Conservation (phyloP, 2,797 vertebrate genomes). For the Coranthus polyacanthus region DNA sequence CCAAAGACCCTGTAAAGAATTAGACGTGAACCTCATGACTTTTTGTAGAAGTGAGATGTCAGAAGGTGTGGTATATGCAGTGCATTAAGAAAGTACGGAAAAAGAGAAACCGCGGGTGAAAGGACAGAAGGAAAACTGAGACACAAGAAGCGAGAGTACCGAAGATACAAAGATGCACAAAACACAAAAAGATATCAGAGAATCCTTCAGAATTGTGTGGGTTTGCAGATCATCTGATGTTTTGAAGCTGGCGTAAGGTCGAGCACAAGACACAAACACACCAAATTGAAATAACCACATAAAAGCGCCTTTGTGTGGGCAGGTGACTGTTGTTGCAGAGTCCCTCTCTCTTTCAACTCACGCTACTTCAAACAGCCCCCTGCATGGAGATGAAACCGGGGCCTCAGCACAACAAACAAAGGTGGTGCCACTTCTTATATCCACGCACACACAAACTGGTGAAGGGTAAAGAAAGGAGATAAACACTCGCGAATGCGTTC, state of each 20-base stretch:
- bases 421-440: slow-evolving; percentile 60
- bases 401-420: slow-evolving; percentile 80
- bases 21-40: slow-evolving; percentile 63
- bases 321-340: slow-evolving; percentile 74
- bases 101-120: neutral
- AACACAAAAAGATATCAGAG: slow-evolving; percentile 33
- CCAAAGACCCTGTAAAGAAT: slow-evolving; percentile 45
- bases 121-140: neutral
- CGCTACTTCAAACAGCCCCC: slow-evolving; percentile 81
- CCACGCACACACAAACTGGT: slow-evolving; percentile 29
- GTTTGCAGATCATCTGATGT: slow-evolving; percentile 47
- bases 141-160: neutral
- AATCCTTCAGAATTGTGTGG: slow-evolving; percentile 37
- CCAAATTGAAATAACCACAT: slow-evolving; percentile 73
- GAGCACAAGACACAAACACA: slow-evolving; percentile 46
- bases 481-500: slow-evolving; percentile 3
- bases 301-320: slow-evolving; percentile 77
- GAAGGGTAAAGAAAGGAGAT: neutral
- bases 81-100: neutral
- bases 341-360: slow-evolving; percentile 78
- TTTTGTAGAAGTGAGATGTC: slow-evolving; percentile 26
- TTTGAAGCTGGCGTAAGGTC: slow-evolving; percentile 29
- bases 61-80: slow-evolving; percentile 16
- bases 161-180: slow-evolving; percentile 19
- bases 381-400: slow-evolving; percentile 76